Evolutionary conservation across 2,113 vertebrate genomes (phyloP).

Genomic region (Gobio gobio): DNA sequence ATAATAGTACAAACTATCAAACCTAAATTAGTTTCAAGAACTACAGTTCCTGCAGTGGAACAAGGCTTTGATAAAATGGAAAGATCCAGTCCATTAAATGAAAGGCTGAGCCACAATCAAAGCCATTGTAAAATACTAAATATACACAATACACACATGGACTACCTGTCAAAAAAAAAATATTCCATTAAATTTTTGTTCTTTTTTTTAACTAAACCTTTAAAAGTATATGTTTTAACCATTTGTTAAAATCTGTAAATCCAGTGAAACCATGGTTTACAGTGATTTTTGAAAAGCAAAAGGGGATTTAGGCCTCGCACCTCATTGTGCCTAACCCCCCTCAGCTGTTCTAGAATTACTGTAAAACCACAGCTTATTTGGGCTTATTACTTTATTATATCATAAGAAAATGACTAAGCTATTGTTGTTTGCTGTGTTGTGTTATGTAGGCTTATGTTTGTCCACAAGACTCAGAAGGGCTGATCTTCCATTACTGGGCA

Average conservation of each 20-base stretch:
- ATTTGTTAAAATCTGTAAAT: not conserved
- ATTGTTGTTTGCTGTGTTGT: constrained; percentile 2
- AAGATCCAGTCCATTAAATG: not conserved
- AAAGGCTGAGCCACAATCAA: not conserved
- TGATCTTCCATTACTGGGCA: constrained; percentile 94
- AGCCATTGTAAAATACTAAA: not conserved
- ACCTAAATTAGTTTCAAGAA: not conserved
- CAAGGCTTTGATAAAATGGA: not conserved
- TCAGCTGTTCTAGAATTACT: not conserved
- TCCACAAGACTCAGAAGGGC: constrained; percentile 71
- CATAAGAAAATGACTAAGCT: not conserved
- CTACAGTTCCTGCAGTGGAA: not conserved
- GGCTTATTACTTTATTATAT: too few relatives aligned
- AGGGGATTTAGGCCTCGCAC: not conserved
- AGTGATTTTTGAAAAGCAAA: not conserved
- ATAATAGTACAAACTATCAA: not conserved
- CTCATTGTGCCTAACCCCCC: not conserved
- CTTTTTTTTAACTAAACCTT: not conserved
- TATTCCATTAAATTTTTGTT: too few relatives aligned
- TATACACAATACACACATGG: not conserved
- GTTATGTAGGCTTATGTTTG: not conserved
- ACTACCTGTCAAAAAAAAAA: too few relatives aligned
- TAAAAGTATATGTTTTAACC: not conserved
- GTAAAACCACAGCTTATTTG: not conserved
- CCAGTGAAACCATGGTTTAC: not conserved